Evolutionary conservation across 92 coral and sea anemone species (phyloP), one percentile per base, ranked within the genome.

Genomic region (Palythoa grandis): DNA sequence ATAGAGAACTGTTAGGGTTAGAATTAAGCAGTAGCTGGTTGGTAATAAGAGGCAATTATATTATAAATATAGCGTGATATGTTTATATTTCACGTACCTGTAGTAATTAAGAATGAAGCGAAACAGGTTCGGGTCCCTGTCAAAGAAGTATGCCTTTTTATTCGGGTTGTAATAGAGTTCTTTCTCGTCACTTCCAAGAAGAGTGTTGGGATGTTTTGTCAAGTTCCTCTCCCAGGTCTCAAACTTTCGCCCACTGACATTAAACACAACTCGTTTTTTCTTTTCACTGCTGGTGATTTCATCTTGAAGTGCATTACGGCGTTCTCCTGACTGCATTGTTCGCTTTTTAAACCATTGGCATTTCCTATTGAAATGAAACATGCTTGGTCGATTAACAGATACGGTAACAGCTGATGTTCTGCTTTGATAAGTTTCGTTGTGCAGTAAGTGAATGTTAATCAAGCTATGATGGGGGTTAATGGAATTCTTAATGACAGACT

Each of bases 91-190:
- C 61, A 80, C 85, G 1, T 80, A 80, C 85, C 85, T 70, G 66
- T 89, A 89, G 20, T 84, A 89, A 60, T 89, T 89, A 37, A 89
- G 57, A 20, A 89, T 85, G 83, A 84, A 83, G 37, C 88, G 86
- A 72, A 89, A 89, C 43, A 89, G 77, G 48, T 71, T 78, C 13
- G 92, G 92, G n/a, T 89, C 92, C 23, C 92, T 79, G 78, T 89
- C 86, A 47, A 89, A 89, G 35, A 89, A 83, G 24, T 84, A 89
- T 23, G 85, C 92, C 20, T 83, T 87, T 17, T 78, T 77, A 67
- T 4, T 78, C 1, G 72, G 69, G 74, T 89, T 83, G 80, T 77
- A 78, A 56, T 84, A 89, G 50, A 60, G 65, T 52, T 89, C 88
- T 19, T 83, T 75, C 58, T 77, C 88, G 5, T 78, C 80, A 58